These are phyloP conservation scores for Noturus placidus DNA, from an alignment of 2,113 vertebrate species.

Conservation along the genomic window DNA sequence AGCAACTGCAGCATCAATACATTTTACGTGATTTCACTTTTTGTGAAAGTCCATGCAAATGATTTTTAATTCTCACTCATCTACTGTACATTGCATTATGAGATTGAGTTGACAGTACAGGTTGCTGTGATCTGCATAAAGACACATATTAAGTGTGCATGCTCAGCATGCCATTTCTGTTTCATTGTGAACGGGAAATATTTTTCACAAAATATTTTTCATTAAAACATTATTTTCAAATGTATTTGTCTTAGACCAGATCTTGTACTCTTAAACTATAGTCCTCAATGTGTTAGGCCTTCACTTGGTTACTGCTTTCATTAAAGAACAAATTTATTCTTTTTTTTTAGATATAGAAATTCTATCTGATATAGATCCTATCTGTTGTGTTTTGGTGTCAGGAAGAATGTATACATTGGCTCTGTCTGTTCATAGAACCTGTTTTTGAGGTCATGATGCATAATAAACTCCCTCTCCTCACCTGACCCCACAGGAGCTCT, in stretches of 20 bases:
- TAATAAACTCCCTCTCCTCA: slow-evolving; percentile 56
- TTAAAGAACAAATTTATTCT: background rate
- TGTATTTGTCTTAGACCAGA: background rate
- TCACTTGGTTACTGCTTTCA: background rate
- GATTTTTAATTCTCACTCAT: no score
- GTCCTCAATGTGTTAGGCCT: background rate
- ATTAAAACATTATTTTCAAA: background rate
- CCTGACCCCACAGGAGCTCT: slow-evolving; percentile 92
- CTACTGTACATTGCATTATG: no score
- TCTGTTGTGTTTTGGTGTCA: background rate
- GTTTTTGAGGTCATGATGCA: background rate
- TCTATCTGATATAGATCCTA: no score
- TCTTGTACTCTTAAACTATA: background rate
- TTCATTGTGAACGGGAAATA: background rate
- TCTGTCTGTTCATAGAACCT: background rate
- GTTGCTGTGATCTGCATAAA: background rate
- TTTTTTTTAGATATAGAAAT: background rate
- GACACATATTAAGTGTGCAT: background rate
- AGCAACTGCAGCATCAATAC: background rate
- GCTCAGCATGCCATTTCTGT: background rate
- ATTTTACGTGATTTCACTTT: background rate
- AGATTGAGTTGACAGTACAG: no score
- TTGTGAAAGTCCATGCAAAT: no score
- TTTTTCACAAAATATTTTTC: background rate
- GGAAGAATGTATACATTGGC: background rate